These are phyloP conservation scores for Marcusenius ussheri DNA, from an alignment of 2,113 vertebrate species.

Conservation along the genomic window DNA sequence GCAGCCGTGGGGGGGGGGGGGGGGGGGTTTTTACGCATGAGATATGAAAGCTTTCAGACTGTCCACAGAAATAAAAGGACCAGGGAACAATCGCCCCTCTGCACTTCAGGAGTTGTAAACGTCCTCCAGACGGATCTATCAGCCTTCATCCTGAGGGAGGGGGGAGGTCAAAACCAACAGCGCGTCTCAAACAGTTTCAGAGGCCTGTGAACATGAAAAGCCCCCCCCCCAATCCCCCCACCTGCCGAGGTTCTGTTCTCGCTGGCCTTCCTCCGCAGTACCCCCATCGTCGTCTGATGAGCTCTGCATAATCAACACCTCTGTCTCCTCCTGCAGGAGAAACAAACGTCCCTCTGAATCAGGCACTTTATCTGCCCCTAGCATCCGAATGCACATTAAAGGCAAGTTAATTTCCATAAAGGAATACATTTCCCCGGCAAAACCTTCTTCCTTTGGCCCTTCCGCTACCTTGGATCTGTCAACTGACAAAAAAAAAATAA, in stretches of 20 bases:
- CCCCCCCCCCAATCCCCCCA: not conserved
- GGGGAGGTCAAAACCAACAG: constrained; percentile 8
- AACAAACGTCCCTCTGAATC: not conserved
- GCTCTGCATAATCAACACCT: constrained; percentile 1
- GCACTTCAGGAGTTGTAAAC: not conserved
- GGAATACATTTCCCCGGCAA: not conserved
- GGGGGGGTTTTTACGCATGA: not conserved
- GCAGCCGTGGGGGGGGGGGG: not conserved
- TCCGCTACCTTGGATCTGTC: not conserved
- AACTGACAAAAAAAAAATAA: not conserved
- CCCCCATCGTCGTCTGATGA: not conserved
- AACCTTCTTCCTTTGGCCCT: not conserved
- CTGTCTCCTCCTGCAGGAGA: not conserved
- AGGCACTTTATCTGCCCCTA: not conserved
- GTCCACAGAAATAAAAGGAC: constrained; percentile 5
- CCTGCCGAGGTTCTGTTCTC: not conserved
- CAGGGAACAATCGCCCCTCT: not conserved
- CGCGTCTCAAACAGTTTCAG: not conserved
- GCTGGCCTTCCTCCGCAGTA: not conserved
- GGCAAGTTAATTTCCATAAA: constrained; percentile 6
- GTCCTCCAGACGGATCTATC: constrained; percentile 13
- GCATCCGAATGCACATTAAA: not conserved
- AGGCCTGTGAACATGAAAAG: not conserved
- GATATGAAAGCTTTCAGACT: constrained; percentile 2
- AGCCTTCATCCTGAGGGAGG: not conserved